phyloP scores from a whole-genome alignment of 2,888 invertebrate genomes.

The Gymnosoma rotundatum region DNA sequence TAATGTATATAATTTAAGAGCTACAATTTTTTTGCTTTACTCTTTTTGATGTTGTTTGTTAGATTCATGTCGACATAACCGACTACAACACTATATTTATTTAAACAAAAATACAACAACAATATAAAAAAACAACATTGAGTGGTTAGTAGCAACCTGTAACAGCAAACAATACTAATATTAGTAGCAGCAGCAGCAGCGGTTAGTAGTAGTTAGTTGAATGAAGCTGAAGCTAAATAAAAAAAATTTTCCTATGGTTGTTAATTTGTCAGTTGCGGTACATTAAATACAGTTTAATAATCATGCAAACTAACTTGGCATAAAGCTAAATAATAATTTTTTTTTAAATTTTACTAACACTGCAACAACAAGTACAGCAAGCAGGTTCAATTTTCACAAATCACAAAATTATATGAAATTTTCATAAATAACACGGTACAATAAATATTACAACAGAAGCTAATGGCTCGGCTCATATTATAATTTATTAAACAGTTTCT shows the following conservation, averaged over 20 bases:
- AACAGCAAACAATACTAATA: slow-evolving; percentile 19
- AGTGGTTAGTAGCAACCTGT: slow-evolving; percentile 25
- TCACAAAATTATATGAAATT: slow-evolving; percentile 61
- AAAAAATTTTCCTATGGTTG: slow-evolving; percentile 63
- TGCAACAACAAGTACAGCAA: background rate
- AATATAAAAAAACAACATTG: background rate
- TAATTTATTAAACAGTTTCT: slow-evolving; percentile 16
- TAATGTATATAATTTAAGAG: slow-evolving; percentile 65
- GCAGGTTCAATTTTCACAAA: slow-evolving; percentile 55
- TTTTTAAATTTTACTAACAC: slow-evolving; percentile 41
- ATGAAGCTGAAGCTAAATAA: slow-evolving; percentile 24
- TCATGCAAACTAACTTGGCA: slow-evolving; percentile 55
- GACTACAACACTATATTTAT: slow-evolving; percentile 67
- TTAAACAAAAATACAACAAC: slow-evolving; percentile 40
- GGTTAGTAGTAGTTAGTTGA: slow-evolving; percentile 12
- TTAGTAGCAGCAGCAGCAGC: background rate
- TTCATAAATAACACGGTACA: slow-evolving; percentile 25
- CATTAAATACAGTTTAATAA: slow-evolving; percentile 69
- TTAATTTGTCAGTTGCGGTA: slow-evolving; percentile 72
- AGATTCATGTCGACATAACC: slow-evolving; percentile 68
- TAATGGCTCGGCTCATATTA: slow-evolving; percentile 10
- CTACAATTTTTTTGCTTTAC: slow-evolving; percentile 11
- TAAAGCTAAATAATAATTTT: slow-evolving; percentile 42
- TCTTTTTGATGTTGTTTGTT: slow-evolving; percentile 51
- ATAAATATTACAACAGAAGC: slow-evolving; percentile 15